Conservation (phyloP, 2,113 vertebrate genomes). For the Sebastes fasciatus region DNA sequence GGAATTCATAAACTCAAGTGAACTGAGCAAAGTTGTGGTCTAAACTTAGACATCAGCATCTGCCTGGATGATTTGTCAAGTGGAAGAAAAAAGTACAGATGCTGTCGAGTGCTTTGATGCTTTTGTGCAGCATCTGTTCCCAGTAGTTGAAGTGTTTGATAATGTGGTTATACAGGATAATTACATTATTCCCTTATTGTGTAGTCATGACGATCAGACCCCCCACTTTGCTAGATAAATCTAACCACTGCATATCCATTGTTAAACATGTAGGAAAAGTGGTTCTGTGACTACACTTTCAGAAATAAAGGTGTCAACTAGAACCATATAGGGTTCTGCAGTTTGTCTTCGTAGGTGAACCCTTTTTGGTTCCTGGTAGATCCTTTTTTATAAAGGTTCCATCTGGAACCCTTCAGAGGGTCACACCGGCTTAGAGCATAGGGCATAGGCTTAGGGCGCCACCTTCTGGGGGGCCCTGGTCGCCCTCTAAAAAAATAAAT, state of each 20-base stretch:
- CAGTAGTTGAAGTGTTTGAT: not conserved
- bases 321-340: too few relatives aligned
- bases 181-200: not conserved
- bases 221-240: not conserved
- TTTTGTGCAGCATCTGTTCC: not conserved
- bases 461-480: too few relatives aligned
- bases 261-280: not conserved
- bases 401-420: too few relatives aligned
- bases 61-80: not conserved
- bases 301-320: too few relatives aligned
- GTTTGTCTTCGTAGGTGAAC: too few relatives aligned
- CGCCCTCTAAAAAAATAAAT: too few relatives aligned
- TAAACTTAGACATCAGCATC: conserved; percentile 1
- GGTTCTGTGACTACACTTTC: not conserved
- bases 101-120: not conserved
- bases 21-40: conserved; percentile 9
- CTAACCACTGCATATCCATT: not conserved
- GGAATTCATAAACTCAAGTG: conserved; percentile 21
- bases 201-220: not conserved
- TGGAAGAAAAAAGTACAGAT: not conserved
- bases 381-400: too few relatives aligned
- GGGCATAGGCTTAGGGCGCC: too few relatives aligned
- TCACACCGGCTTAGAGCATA: too few relatives aligned
- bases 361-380: too few relatives aligned
- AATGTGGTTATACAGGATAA: not conserved